Percentiles rank a stretch among this genome's conserved stretches.
Evolutionary conservation across 2,888 invertebrate genomes (phyloP).

Genomic region (Catonia carolina): DNA sequence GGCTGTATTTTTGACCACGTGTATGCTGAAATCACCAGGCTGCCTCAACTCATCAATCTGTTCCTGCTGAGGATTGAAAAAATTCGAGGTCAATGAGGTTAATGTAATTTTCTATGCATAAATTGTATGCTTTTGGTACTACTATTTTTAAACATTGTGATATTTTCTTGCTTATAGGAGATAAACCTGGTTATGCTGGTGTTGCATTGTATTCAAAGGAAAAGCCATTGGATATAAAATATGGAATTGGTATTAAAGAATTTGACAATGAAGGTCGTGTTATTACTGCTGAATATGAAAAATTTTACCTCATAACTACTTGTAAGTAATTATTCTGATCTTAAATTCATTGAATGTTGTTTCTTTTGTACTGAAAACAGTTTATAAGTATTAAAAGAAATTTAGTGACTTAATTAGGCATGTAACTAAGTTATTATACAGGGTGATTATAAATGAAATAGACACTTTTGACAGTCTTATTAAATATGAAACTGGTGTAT

Average conservation of each 20-base stretch:
- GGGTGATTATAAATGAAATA: too few species aligned
- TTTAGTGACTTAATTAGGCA: conserved; percentile 15
- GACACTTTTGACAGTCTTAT: too few species aligned
- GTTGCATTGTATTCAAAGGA: conserved; percentile 79
- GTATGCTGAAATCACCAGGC: too few species aligned
- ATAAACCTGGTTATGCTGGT: conserved; percentile 85
- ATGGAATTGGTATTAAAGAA: conserved; percentile 68
- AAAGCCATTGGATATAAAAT: conserved; percentile 73
- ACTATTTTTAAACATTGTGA: conserved; percentile 5
- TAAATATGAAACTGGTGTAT: too few species aligned
- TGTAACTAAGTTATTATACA: too few species aligned
- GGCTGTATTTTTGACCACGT: too few species aligned
- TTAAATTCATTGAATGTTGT: too few species aligned
- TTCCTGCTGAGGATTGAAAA: too few species aligned
- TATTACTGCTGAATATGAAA: conserved; percentile 88
- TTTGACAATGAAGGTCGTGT: conserved; percentile 74
- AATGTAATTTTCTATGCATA: neutral
- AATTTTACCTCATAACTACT: conserved; percentile 80
- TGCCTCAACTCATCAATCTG: too few species aligned
- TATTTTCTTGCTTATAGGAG: conserved; percentile 49
- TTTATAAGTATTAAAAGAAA: neutral
- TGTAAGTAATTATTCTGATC: conserved; percentile 52
- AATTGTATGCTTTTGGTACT: too few species aligned
- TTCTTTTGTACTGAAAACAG: too few species aligned
- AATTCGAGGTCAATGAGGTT: neutral